Percentiles rank a stretch among this genome's conserved stretches.
phyloP scores from a whole-genome alignment of 2,797 vertebrate genomes.

The Mus caroli region DNA sequence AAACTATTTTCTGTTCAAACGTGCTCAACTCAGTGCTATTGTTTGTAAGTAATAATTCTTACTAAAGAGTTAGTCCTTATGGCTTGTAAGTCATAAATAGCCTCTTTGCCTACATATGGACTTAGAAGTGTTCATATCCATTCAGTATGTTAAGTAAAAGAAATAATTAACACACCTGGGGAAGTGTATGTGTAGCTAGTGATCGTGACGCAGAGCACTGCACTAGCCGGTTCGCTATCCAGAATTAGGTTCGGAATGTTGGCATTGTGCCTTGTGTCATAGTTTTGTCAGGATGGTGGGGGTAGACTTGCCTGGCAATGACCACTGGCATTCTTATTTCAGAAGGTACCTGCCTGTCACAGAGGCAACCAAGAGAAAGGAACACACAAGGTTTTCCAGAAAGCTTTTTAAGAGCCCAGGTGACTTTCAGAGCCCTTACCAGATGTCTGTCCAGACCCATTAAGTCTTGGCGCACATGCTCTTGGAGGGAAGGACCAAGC shows the following conservation, averaged over 20 bases:
- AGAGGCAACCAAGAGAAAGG: constrained; percentile 30
- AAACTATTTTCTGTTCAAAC: constrained; percentile 56
- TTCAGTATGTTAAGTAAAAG: constrained; percentile 47
- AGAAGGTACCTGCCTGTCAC: constrained; percentile 37
- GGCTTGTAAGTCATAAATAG: constrained; percentile 30
- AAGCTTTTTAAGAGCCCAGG: constrained; percentile 41
- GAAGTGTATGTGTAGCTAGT: not conserved
- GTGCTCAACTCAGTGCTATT: not conserved
- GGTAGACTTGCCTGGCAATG: constrained; percentile 14
- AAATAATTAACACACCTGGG: not conserved
- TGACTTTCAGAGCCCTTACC: constrained; percentile 25
- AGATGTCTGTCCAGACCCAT: constrained; percentile 69
- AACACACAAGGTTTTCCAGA: constrained; percentile 39
- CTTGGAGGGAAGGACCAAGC: not conserved
- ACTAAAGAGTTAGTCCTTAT: constrained; percentile 5
- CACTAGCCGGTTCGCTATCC: not conserved
- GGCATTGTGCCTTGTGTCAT: not conserved
- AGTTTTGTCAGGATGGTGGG: not conserved
- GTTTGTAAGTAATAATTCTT: not conserved
- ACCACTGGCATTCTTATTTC: constrained; percentile 42
- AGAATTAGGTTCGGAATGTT: not conserved
- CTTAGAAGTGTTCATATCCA: constrained; percentile 22
- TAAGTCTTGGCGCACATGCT: not conserved
- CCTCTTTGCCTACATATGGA: not conserved
- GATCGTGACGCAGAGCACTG: not conserved